phyloP scores from a whole-genome alignment of 1,140 invertebrate species.

The Araneus ventricosus region DNA sequence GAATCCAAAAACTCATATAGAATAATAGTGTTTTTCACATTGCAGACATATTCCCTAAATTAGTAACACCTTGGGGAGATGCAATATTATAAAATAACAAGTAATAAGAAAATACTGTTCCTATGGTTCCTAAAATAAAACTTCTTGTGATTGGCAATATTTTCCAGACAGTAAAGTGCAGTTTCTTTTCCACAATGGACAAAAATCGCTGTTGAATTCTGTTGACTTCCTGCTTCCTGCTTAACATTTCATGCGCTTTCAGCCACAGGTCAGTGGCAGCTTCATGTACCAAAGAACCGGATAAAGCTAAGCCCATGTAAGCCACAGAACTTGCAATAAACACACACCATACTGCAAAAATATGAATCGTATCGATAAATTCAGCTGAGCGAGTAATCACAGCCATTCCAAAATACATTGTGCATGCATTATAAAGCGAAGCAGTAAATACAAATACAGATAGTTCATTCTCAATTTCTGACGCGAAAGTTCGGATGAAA shows the following conservation, averaged over 20 bases:
- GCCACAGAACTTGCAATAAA: neutral
- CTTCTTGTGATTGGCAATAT: constrained; percentile 22
- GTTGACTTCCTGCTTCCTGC: neutral
- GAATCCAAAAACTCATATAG: no score
- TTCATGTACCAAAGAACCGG: neutral
- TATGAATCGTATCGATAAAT: neutral
- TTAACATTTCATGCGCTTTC: neutral
- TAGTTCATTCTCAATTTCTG: neutral
- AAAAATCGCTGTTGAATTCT: neutral
- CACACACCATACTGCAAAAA: neutral
- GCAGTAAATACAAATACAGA: neutral
- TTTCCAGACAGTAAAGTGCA: constrained; percentile 22
- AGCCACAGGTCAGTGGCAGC: neutral
- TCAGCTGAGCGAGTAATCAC: neutral
- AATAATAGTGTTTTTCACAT: no score
- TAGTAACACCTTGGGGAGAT: neutral
- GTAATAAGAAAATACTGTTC: constrained; percentile 15
- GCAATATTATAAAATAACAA: constrained; percentile 1
- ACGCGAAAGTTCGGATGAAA: neutral
- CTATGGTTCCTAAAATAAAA: neutral
- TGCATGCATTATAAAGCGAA: neutral
- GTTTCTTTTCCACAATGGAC: neutral
- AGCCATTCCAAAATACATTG: neutral
- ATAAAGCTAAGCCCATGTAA: neutral
- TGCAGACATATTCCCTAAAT: no score